Base-by-base conservation (phyloP, 2,888 invertebrate genomes). In the Nowickia ferox region DNA sequence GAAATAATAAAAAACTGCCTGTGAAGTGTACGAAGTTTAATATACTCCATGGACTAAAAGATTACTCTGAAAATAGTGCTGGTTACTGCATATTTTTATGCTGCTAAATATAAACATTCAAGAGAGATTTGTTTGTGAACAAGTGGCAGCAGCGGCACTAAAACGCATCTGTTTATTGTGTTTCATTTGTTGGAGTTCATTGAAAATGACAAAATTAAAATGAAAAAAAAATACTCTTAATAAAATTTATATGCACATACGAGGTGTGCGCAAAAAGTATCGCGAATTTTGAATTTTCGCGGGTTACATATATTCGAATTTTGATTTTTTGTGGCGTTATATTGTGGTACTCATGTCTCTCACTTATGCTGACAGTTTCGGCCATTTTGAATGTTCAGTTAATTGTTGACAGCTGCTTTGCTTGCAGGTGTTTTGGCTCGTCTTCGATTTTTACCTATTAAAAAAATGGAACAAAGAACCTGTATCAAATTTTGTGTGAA, bases 21-120 rank as follows among this genome's bases (percentile, higher is more conserved):
- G 65, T 46, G 8, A 57, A 48, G 15, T 55, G 55, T 46, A 38
- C 48, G 42, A 61, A 78, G 61, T 30, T 69, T 69, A 53, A 61
- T 61, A 78, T 15, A 71, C 61, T 71, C 9, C 30, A 51, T 42
- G 13, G 15, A n/a, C 9, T 51, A 61, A 59, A 42, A 42, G n/a
- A 9, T 9, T 51, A 17, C 22, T 15, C 10, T 42, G 13, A 9
- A 17, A 44, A 46, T 57, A 19, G 44, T 65, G 13, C 17, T 55
- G 44, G 15, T 3, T 22, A 66, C 44, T 17, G 17, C 17, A 17
- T 46, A 13, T 38, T 40, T 46, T 22, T 66, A 44, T 46, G n/a
- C 15, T 2, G 51, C n/a, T 51, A 19, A 15, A 30, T 11, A 40
- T 30, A 61, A 72, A 57, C 48, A 10, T 51, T 75, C 13, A 63